phyloP scores from a whole-genome alignment of 2,113 vertebrate genomes.

The Gopherus evgoodei region DNA sequence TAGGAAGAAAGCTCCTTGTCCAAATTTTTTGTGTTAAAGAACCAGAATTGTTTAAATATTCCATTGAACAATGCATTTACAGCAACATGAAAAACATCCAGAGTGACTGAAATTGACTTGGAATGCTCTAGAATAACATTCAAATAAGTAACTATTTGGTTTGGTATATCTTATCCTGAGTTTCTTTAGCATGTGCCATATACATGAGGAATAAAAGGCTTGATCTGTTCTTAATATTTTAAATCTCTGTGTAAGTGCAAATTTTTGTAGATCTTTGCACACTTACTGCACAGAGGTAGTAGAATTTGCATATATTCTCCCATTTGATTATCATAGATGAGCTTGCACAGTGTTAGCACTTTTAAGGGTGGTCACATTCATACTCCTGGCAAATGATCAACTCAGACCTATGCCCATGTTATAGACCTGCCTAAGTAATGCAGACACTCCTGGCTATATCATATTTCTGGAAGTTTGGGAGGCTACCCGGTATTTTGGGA shows the following conservation, averaged over 20 bases:
- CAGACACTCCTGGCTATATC: background rate
- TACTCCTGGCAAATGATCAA: background rate
- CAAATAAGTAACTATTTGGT: background rate
- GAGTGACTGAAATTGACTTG: background rate
- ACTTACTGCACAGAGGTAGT: background rate
- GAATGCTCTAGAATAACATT: background rate
- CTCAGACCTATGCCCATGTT: background rate
- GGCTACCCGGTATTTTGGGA: background rate
- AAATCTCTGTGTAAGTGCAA: background rate
- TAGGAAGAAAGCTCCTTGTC: background rate
- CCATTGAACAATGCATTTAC: background rate
- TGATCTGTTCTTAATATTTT: background rate
- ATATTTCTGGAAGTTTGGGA: background rate
- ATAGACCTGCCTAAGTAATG: background rate
- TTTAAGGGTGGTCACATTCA: background rate
- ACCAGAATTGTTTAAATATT: background rate
- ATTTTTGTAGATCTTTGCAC: background rate
- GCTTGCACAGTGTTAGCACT: background rate
- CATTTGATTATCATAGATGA: background rate
- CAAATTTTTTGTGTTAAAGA: background rate
- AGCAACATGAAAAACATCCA: constrained; percentile 1
- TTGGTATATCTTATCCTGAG: background rate
- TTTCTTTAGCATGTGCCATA: background rate
- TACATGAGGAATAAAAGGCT: background rate
- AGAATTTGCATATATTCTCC: background rate